Percentiles rank a stretch among this genome's conserved stretches.
These are phyloP conservation scores for Amphimallon solstitiale DNA, from an alignment of 2,888 invertebrate species.

Conservation along the genomic window DNA sequence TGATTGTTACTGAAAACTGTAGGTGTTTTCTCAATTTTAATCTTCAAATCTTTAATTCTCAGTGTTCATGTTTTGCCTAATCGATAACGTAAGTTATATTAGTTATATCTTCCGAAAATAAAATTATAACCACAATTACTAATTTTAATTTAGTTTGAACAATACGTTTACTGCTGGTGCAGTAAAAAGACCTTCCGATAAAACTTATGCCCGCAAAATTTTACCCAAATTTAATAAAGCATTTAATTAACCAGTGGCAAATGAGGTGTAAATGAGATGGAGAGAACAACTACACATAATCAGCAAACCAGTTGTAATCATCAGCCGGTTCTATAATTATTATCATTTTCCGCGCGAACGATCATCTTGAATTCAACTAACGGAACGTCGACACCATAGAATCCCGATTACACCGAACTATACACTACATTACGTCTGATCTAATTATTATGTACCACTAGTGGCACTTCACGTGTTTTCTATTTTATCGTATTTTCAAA, in stretches of 20 bases:
- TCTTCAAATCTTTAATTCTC: too few relatives aligned
- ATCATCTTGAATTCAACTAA: conserved; percentile 31
- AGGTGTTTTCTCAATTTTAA: too few relatives aligned
- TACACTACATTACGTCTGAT: conserved; percentile 31
- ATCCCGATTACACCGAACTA: conserved; percentile 18
- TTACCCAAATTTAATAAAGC: conserved; percentile 33
- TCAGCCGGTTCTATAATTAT: conserved; percentile 32
- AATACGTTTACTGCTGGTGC: background rate
- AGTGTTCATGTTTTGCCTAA: too few relatives aligned
- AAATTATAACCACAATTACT: background rate
- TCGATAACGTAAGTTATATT: too few relatives aligned
- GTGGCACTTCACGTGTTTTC: conserved; percentile 9
- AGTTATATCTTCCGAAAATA: too few relatives aligned
- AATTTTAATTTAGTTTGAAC: background rate
- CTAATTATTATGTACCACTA: conserved; percentile 12
- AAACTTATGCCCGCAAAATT: conserved; percentile 9
- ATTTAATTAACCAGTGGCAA: conserved; percentile 29
- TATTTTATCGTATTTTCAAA: conserved; percentile 21
- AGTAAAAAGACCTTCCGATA: background rate
- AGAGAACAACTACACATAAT: conserved; percentile 14
- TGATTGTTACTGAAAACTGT: too few relatives aligned
- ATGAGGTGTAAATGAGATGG: conserved; percentile 36
- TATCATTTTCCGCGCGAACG: conserved; percentile 43
- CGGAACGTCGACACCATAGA: conserved; percentile 13
- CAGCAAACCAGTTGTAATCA: conserved; percentile 14